phyloP scores from a whole-genome alignment of 2,888 invertebrate genomes.

The Liodrosophila aerea region DNA sequence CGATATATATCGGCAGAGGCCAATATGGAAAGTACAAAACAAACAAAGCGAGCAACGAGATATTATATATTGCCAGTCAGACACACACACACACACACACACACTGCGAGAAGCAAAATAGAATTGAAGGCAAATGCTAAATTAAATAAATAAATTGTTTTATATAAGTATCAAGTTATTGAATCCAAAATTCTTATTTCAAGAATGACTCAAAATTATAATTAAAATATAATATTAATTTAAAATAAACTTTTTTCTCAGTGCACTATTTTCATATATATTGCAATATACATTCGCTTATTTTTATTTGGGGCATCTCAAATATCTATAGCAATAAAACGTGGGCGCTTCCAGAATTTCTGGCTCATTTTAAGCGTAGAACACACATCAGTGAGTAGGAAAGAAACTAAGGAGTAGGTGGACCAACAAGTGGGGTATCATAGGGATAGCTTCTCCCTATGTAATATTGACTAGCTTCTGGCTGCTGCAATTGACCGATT shows the following conservation, averaged over 20 bases:
- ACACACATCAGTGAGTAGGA: no score
- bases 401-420: no score
- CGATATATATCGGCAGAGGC: conserved; percentile 35
- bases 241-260: conserved; percentile 19
- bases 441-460: no score
- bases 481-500: conserved; percentile 67
- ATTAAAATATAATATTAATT: no score
- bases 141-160: no score
- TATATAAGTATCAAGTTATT: no score
- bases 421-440: no score
- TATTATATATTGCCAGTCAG: conserved; percentile 27
- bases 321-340: conserved; percentile 48
- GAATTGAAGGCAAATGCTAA: no score
- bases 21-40: conserved; percentile 38
- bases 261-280: conserved; percentile 8
- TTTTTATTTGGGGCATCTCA: conserved; percentile 30
- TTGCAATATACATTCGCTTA: conserved; percentile 11
- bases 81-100: not conserved
- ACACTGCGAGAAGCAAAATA: no score
- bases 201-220: no score
- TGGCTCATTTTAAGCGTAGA: not conserved
- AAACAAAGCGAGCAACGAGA: conserved; percentile 39
- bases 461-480: conserved; percentile 49
- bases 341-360: conserved; percentile 42
- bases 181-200: no score